Percentiles rank a stretch among this genome's conserved stretches.
These are phyloP conservation scores for Heliornis fulica DNA, from an alignment of 2,113 vertebrate genomes.

Conservation along the genomic window DNA sequence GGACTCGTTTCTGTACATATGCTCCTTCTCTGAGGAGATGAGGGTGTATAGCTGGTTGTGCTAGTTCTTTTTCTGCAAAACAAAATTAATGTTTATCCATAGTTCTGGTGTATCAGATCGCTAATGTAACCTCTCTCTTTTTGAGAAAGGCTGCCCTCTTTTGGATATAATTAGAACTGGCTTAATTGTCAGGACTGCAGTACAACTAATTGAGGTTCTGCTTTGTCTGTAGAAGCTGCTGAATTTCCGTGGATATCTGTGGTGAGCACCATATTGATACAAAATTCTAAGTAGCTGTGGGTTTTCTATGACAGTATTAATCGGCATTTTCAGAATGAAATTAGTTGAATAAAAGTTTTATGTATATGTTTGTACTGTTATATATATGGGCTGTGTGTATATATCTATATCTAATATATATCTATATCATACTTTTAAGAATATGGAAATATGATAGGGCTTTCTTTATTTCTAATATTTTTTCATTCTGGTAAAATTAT, in stretches of 20 bases:
- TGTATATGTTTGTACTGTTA: not conserved
- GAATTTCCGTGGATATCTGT: not conserved
- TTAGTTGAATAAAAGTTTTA: not conserved
- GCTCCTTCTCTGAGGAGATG: not conserved
- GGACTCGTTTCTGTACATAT: not conserved
- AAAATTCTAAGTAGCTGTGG: not conserved
- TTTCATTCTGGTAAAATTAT: not conserved
- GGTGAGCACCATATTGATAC: not conserved
- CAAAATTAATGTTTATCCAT: not conserved
- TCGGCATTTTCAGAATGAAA: not conserved
- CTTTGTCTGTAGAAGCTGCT: not conserved
- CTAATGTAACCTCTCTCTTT: not conserved
- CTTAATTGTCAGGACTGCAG: not conserved
- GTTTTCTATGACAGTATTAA: not conserved
- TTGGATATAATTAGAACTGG: not conserved
- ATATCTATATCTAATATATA: rapidly evolving
- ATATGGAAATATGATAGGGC: not conserved
- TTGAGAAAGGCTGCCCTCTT: constrained; percentile 55
- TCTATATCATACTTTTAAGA: not conserved
- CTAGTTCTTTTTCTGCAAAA: not conserved
- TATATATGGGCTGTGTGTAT: rapidly evolving
- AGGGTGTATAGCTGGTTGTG: not conserved
- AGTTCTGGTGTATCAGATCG: not conserved
- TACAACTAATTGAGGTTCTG: not conserved
- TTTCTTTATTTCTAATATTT: not conserved